Conservation (phyloP, 2,113 vertebrate genomes). For the Catharus minimus region DNA sequence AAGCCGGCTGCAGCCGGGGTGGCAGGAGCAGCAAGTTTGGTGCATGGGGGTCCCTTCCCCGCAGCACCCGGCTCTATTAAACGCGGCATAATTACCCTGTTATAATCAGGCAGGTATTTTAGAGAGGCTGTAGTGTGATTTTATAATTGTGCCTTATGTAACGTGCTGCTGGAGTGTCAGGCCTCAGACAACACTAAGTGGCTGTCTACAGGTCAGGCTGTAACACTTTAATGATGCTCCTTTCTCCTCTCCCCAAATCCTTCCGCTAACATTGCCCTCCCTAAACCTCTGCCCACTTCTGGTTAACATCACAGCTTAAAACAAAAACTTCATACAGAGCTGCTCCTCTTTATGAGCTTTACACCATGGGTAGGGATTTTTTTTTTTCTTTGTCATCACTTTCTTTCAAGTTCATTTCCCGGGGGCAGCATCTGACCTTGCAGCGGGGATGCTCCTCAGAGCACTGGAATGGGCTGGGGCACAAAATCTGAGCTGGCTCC, state of each 20-base stretch:
- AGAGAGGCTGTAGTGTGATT: conserved; percentile 16
- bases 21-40: background rate
- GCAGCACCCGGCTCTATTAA: background rate
- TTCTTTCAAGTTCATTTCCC: background rate
- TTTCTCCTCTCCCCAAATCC: background rate
- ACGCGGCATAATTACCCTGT: background rate
- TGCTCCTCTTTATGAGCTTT: background rate
- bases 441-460: background rate
- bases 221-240: background rate
- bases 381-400: background rate
- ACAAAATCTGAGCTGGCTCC: background rate
- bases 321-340: accelerated
- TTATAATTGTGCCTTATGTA: conserved; percentile 55
- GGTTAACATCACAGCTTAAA: background rate
- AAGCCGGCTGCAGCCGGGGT: accelerated
- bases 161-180: background rate
- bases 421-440: background rate
- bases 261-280: background rate
- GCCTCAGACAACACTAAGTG: conserved; percentile 11
- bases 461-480: background rate
- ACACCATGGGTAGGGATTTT: accelerated
- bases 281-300: no score
- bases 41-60: background rate
- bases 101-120: conserved; percentile 48
- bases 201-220: background rate